Conservation (phyloP, 2,888 invertebrate species). For the Thera britannica region DNA sequence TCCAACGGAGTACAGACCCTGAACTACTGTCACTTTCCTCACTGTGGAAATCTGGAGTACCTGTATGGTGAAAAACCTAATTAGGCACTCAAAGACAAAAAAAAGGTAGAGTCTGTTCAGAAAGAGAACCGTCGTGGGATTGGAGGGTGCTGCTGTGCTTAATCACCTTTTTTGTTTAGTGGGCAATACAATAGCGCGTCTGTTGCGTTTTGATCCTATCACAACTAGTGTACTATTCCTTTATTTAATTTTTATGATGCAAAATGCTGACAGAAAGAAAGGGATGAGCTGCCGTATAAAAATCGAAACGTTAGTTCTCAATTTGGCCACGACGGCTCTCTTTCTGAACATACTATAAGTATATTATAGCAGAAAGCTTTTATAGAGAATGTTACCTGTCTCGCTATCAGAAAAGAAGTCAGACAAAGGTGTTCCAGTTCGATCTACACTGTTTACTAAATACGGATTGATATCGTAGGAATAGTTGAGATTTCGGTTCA, state of each 20-base stretch:
- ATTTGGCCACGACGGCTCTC: no score
- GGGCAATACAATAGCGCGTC: no score
- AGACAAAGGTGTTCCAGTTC: constrained; percentile 74
- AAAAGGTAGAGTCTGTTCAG: background rate
- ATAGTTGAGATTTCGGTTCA: constrained; percentile 73
- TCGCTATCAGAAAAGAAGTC: constrained; percentile 80
- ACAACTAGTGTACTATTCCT: no score
- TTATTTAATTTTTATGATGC: no score
- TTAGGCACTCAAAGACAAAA: background rate
- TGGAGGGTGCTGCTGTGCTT: no score
- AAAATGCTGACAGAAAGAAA: no score
- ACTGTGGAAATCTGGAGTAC: constrained; percentile 76
- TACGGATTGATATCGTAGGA: constrained; percentile 64
- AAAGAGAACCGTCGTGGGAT: no score
- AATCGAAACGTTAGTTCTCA: no score
- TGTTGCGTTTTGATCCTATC: no score
- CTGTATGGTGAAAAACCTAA: constrained; percentile 43
- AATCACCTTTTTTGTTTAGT: no score
- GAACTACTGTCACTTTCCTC: constrained; percentile 82
- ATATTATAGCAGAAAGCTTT: background rate
- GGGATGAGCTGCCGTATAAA: no score
- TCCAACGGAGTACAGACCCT: constrained; percentile 78
- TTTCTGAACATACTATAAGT: background rate
- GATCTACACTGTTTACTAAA: constrained; percentile 60
- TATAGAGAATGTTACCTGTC: constrained; percentile 55